Evolutionary conservation across 2,113 vertebrate genomes (phyloP), one percentile per base, ranked within the genome.

Genomic region (Cathartes aura): DNA sequence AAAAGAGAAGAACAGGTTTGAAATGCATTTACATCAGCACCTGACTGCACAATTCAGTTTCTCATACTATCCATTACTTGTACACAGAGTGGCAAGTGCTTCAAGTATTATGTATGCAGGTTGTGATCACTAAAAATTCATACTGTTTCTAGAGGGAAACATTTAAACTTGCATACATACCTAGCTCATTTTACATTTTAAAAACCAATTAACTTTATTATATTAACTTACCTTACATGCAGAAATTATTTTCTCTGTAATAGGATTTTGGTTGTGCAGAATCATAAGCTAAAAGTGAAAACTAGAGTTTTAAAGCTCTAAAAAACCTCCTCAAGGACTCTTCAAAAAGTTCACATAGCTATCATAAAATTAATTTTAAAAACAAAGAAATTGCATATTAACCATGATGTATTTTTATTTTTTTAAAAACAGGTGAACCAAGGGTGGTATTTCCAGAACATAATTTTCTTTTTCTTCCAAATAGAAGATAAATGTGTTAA

Each of bases 401-500:
- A 72, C 19, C 6, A 58, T 76, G 2, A 68, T 16, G 22, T 32
- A 7, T 82, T 72, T 75, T 84, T 91, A 9, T 43, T 79, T 83
- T 79, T 78, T 58, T 50, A 50, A 80, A 90, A 95, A 68, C 52
- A 97, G 96, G 70, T 96, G 47, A 96, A 40, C 56, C 15, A 40
- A 18, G 85, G 30, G 70, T 63, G 72, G 4, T 62, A 73, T 60
- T 96, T 58, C 60, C 32, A 64, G 80, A 80, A 40, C 19, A 87
- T 47, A 52, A 66, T 75, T 86, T 95, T 26, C 11, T 43, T 92
- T 72, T 75, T 32, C 56, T 93, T 96, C 40, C 38, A 83, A 20
- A 32, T 27, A 91, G 90, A 92, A 78, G 32, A 87, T 95, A 90
- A 73, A 97, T 98, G 96, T 80, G 43, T 87, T 92, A 95, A 94